Conservation (phyloP, 2,797 vertebrate genomes). For the Mallotus villosus region DNA sequence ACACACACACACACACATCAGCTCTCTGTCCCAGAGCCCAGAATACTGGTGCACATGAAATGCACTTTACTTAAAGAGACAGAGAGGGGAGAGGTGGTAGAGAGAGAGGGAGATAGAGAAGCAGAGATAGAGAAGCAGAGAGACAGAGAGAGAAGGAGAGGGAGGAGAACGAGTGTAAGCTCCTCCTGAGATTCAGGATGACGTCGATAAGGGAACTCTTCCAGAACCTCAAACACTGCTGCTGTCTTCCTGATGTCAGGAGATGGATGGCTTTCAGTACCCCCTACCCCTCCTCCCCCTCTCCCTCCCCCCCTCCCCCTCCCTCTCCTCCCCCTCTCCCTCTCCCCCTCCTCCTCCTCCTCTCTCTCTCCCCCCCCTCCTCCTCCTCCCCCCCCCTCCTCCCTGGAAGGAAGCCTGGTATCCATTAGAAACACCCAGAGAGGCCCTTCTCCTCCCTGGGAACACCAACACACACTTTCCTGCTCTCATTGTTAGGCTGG, state of each 20-base stretch:
- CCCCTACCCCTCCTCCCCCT: constrained; percentile 4
- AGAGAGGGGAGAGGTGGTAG: no score
- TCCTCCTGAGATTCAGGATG: constrained; percentile 28
- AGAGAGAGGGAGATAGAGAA: no score
- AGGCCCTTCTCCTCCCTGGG: constrained; percentile 47
- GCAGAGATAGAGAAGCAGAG: neutral
- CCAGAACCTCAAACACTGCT: constrained; percentile 39
- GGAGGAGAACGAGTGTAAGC: neutral
- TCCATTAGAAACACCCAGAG: constrained; percentile 67
- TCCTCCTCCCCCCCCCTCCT: constrained; percentile 5
- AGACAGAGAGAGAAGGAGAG: neutral
- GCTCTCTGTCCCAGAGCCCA: neutral
- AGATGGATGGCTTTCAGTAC: constrained; percentile 71
- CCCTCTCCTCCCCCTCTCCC: neutral
- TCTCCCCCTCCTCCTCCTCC: constrained; percentile 2
- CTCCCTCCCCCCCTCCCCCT: constrained; percentile 15
- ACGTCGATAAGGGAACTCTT: constrained; percentile 49
- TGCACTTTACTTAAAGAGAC: neutral
- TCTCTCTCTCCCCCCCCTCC: constrained; percentile 18
- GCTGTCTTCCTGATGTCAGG: constrained; percentile 40
- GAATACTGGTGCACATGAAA: neutral
- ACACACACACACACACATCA: neutral
- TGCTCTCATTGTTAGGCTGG: no score
- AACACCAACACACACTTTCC: no score
- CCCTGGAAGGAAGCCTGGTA: constrained; percentile 64